Conservation (phyloP, 2,888 invertebrate genomes). For the Drosophila pseudotalamancana region DNA sequence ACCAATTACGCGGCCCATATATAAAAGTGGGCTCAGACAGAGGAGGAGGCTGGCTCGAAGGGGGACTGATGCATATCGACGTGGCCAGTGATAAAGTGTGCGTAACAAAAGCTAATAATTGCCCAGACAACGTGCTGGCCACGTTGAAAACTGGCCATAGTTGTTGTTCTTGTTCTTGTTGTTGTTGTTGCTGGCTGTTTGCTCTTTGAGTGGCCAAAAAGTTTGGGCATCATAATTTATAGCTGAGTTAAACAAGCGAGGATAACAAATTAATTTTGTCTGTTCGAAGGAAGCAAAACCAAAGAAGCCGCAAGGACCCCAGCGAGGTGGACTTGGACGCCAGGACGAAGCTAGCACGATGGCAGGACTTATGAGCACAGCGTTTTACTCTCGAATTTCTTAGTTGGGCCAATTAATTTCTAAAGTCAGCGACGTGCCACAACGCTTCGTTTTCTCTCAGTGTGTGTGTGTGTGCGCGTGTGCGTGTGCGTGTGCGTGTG, state of each 20-base stretch:
- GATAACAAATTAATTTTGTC: constrained; percentile 82
- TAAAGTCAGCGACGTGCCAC: constrained; percentile 75
- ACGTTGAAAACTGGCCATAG: constrained; percentile 52
- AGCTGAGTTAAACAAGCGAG: constrained; percentile 79
- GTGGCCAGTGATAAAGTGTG: constrained; percentile 74
- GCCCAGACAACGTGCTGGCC: constrained; percentile 70
- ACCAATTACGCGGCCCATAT: constrained; percentile 77
- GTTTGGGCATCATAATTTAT: constrained; percentile 79
- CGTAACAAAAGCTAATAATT: constrained; percentile 78
- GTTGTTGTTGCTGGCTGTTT: constrained; percentile 37
- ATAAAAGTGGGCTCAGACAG: constrained; percentile 45
- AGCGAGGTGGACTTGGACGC: constrained; percentile 12
- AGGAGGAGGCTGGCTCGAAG: background rate
- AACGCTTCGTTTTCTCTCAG: constrained; percentile 22
- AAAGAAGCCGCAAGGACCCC: constrained; percentile 40
- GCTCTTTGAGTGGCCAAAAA: constrained; percentile 77
- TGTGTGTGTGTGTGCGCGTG: constrained; percentile 9
- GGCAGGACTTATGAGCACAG: constrained; percentile 73
- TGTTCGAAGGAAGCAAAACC: constrained; percentile 42
- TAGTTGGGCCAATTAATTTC: constrained; percentile 81
- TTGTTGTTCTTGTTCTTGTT: constrained; percentile 18
- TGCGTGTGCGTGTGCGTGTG: constrained; percentile 24
- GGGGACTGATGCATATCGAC: constrained; percentile 60
- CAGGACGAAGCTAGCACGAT: constrained; percentile 42
- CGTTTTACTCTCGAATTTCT: constrained; percentile 77